phyloP scores from a whole-genome alignment of 35 echinoderm and acorn worm species.

The Apostichopus californicus region DNA sequence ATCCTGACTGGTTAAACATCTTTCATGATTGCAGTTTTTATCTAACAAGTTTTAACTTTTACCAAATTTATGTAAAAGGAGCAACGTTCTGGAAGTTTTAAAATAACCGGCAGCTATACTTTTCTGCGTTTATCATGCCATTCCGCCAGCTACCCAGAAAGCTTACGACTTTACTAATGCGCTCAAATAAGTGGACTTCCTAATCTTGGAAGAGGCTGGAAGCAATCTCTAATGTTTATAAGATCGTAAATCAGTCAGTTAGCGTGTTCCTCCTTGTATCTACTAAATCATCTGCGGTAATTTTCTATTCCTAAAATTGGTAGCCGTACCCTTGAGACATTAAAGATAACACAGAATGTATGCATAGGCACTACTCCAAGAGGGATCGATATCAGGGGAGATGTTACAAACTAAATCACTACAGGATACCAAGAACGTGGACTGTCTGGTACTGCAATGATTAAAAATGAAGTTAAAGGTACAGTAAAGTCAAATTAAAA shows the following conservation, averaged over 20 bases:
- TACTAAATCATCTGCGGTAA: neutral
- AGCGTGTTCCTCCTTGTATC: neutral
- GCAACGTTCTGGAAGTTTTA: neutral
- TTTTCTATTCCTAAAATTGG: neutral
- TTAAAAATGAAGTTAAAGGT: too few relatives aligned
- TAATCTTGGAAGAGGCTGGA: neutral
- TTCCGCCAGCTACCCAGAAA: neutral
- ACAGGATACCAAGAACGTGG: neutral
- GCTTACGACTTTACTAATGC: neutral
- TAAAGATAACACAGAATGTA: neutral
- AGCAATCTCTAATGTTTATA: neutral
- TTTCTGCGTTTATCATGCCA: neutral
- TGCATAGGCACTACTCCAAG: neutral
- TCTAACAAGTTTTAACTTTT: neutral
- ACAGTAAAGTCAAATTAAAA: too few relatives aligned
- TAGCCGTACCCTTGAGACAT: neutral
- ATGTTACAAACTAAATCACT: neutral
- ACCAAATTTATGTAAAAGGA: neutral
- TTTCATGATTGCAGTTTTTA: neutral
- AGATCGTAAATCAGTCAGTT: conserved; percentile 1
- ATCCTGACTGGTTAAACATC: neutral
- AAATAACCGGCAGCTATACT: neutral
- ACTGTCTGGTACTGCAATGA: too few relatives aligned
- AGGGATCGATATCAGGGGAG: neutral
- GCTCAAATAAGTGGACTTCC: neutral